phyloP scores from a whole-genome alignment of 1,140 invertebrate genomes.

The Whitmania pigra region DNA sequence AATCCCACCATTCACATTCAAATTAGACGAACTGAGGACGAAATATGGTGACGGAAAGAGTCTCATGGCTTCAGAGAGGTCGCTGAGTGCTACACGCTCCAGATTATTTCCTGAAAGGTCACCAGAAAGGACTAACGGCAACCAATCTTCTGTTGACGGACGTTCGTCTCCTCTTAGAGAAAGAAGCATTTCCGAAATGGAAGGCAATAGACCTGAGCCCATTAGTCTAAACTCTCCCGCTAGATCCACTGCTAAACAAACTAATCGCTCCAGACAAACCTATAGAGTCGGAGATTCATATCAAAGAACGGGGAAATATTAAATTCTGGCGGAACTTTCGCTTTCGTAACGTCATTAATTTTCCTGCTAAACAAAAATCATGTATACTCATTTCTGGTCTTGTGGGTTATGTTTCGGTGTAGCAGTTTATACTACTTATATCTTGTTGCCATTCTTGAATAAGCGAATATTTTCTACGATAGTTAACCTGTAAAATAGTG shows the following conservation, averaged over 20 bases:
- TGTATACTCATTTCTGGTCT: too few species aligned
- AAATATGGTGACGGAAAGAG: conserved; percentile 6
- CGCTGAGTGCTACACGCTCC: neutral
- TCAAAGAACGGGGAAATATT: too few species aligned
- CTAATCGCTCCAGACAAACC: too few species aligned
- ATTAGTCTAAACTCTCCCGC: neutral
- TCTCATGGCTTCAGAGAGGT: neutral
- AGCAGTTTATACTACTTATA: too few species aligned
- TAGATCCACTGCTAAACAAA: conserved; percentile 2
- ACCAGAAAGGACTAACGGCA: neutral
- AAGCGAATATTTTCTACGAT: too few species aligned
- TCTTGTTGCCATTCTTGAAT: too few species aligned
- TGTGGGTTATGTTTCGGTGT: too few species aligned
- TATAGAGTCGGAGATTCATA: too few species aligned
- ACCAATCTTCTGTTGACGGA: conserved; percentile 1
- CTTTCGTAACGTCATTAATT: too few species aligned
- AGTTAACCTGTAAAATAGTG: too few species aligned
- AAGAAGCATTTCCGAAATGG: neutral
- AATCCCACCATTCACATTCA: neutral
- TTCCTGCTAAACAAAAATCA: too few species aligned
- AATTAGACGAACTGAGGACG: conserved; percentile 6
- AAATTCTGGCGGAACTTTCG: too few species aligned
- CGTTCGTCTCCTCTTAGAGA: conserved; percentile 1
- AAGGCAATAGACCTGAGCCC: neutral
- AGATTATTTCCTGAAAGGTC: conserved; percentile 8